Conservation (phyloP, 2,888 invertebrate genomes). For the Carpatolechia fugitivella region DNA sequence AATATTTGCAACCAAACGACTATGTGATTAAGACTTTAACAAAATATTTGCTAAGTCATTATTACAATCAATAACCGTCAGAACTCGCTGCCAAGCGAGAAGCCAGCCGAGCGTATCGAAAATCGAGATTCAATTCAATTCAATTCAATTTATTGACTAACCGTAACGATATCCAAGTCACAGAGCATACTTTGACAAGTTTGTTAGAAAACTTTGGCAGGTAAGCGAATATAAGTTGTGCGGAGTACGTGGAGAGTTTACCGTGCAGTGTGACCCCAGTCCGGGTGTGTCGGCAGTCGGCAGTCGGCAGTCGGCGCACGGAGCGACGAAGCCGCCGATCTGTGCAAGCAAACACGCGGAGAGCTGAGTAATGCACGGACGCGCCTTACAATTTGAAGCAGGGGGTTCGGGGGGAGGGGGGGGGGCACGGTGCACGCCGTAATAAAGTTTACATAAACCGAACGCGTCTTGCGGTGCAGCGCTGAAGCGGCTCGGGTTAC, state of each 20-base stretch:
- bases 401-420: constrained; percentile 32
- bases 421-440: constrained; percentile 56
- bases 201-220: constrained; percentile 43
- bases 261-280: constrained; percentile 65
- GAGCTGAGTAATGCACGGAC: constrained; percentile 69
- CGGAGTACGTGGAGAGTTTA: constrained; percentile 56
- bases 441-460: constrained; percentile 76
- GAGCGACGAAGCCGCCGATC: constrained; percentile 56
- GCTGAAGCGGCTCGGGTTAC: constrained; percentile 46
- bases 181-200: constrained; percentile 23
- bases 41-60: neutral
- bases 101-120: constrained; percentile 4
- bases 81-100: neutral
- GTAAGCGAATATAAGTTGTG: constrained; percentile 53
- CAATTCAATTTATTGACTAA: no score
- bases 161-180: constrained; percentile 18
- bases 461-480: constrained; percentile 53
- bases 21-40: neutral
- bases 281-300: constrained; percentile 41
- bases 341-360: constrained; percentile 72
- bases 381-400: constrained; percentile 63
- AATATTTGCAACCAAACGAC: neutral
- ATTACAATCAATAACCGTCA: constrained; percentile 5
- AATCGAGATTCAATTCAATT: no score
- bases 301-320: constrained; percentile 48